These are phyloP conservation scores for Pogonomyrmex barbatus DNA, from an alignment of 1,140 invertebrate species.

Conservation along the genomic window DNA sequence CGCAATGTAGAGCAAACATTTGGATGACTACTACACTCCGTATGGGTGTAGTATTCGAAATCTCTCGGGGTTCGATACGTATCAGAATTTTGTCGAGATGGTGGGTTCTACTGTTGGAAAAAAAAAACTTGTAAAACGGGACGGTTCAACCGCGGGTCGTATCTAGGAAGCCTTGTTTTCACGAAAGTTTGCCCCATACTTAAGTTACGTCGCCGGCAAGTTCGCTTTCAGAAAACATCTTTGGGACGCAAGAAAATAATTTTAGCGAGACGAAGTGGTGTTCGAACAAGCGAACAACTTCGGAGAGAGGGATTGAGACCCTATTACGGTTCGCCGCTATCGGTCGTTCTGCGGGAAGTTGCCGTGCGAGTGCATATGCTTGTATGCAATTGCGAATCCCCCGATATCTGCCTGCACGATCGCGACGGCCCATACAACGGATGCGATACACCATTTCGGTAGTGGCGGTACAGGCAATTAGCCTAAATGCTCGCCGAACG, in stretches of 20 bases:
- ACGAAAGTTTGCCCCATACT: slow-evolving; percentile 32
- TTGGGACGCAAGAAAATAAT: slow-evolving; percentile 46
- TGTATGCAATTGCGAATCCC: slow-evolving; percentile 34
- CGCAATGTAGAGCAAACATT: background rate
- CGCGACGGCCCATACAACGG: background rate
- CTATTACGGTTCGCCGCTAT: slow-evolving; percentile 23
- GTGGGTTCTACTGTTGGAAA: background rate
- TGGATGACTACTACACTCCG: background rate
- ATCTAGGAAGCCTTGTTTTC: slow-evolving; percentile 14
- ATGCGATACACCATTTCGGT: slow-evolving; percentile 14
- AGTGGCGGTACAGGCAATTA: slow-evolving; percentile 27
- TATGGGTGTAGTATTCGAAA: background rate
- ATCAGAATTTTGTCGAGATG: background rate
- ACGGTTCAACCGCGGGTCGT: background rate
- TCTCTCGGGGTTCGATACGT: background rate
- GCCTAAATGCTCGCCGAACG: slow-evolving; percentile 35
- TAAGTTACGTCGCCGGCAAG: slow-evolving; percentile 19
- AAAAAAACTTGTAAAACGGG: slow-evolving; percentile 30
- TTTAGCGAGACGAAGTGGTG: slow-evolving; percentile 12
- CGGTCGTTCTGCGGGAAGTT: background rate
- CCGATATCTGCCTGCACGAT: slow-evolving; percentile 3
- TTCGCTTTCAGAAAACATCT: slow-evolving; percentile 29
- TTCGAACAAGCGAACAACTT: slow-evolving; percentile 18
- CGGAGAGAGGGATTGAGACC: background rate
- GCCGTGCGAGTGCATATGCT: slow-evolving; percentile 25